These are phyloP conservation scores for Physella acuta DNA, from an alignment of 1,140 invertebrate genomes.

Conservation along the genomic window DNA sequence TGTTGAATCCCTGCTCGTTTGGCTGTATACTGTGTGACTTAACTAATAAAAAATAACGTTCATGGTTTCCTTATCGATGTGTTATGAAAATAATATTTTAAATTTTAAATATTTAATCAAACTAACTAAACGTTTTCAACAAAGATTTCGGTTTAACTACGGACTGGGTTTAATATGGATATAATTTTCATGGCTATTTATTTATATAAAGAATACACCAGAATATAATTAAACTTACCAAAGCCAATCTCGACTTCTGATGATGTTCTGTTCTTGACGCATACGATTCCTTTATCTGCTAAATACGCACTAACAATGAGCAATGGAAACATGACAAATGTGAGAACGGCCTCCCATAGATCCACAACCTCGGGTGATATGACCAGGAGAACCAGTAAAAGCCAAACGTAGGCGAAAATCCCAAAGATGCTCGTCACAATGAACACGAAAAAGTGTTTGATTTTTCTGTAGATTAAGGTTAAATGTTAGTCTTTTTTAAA, in stretches of 20 bases:
- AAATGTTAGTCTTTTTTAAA: no score
- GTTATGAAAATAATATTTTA: no score
- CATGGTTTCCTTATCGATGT: no score
- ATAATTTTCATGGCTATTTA: no score
- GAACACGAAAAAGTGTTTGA: constrained; percentile 77
- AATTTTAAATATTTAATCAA: no score
- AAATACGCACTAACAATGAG: constrained; percentile 62
- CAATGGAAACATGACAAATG: constrained; percentile 67
- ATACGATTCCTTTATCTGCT: constrained; percentile 67
- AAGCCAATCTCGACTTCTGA: constrained; percentile 38
- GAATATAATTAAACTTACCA: constrained; percentile 30
- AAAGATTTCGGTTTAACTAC: no score
- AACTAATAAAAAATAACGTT: no score
- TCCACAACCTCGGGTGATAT: constrained; percentile 64
- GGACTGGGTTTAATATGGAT: no score
- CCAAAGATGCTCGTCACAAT: constrained; percentile 65
- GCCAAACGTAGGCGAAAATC: constrained; percentile 71
- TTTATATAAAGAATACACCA: background rate
- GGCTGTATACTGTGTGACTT: no score
- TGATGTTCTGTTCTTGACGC: constrained; percentile 36
- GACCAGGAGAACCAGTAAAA: constrained; percentile 65
- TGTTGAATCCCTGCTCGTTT: no score
- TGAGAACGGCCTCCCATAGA: constrained; percentile 69
- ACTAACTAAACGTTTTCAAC: no score
- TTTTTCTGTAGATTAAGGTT: constrained; percentile 73